Conservation (phyloP, 2,113 vertebrate genomes). For the Misgurnus anguillicaudatus region DNA sequence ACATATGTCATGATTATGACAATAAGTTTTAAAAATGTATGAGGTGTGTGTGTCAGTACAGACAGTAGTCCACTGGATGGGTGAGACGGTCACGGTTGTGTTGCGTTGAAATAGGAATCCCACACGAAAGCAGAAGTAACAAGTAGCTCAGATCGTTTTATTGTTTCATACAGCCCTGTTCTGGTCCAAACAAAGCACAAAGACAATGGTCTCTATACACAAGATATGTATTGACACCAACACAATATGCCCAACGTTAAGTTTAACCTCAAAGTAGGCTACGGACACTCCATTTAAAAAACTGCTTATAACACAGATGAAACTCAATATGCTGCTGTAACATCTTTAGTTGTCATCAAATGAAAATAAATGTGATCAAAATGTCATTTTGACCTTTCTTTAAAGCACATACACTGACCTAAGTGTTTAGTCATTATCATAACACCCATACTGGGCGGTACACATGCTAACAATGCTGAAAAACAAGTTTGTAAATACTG, state of each 20-base stretch:
- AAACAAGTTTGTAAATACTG: constrained; percentile 44
- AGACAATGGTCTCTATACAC: constrained; percentile 21
- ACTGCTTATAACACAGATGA: not conserved
- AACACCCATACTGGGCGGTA: constrained; percentile 2
- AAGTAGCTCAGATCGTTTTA: not conserved
- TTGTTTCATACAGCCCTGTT: constrained; percentile 22
- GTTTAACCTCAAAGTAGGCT: not conserved
- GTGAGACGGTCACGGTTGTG: not conserved
- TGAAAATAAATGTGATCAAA: constrained; percentile 9
- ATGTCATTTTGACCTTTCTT: constrained; percentile 33
- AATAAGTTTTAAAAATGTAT: not conserved
- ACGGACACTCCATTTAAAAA: no score
- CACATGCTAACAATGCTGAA: constrained; percentile 28
- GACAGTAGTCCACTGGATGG: not conserved
- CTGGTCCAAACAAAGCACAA: constrained; percentile 33
- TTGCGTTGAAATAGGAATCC: not conserved
- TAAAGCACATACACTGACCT: constrained; percentile 35
- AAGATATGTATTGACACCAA: constrained; percentile 9
- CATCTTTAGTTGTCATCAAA: not conserved
- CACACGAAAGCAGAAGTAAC: not conserved
- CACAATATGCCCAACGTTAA: not conserved
- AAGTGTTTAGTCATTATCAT: constrained; percentile 23
- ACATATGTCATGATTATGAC: not conserved
- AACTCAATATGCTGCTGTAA: not conserved
- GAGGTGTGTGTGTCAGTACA: not conserved